Base-by-base conservation (phyloP, 2,797 vertebrate genomes). In the Carapus acus region DNA sequence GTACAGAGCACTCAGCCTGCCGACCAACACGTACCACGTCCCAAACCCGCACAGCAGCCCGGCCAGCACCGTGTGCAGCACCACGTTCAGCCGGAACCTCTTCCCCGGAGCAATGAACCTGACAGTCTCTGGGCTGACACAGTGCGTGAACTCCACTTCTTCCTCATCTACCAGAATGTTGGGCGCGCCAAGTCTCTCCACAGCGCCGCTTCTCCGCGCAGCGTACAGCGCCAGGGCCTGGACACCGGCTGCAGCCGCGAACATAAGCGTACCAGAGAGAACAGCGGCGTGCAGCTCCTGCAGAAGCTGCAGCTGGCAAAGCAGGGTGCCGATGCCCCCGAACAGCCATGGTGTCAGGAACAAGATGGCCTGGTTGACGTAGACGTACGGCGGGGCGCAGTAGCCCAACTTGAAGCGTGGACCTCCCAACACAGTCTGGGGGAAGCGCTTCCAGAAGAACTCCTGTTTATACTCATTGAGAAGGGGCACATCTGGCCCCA, bases 381-480 rank as follows among this genome's bases (percentile, higher is more conserved):
- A 99, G 51, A 98, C 65, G 29, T 97, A 99, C 1, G 90, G 87
- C 54, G 95, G 95, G 36, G 93, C 96, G 49, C 92, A 91, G 67
- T 93, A 95, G 81, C 96, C 94, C 79, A 99, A 83, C 82, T 88
- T 98, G 77, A 99, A 87, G 48, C 90, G 89, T 22, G 88, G 91
- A 49, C 95, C 96, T 73, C 96, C 96, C 74, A 99, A 89, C 55
- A 97, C 46, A 1, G 94, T 99, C 84, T 97, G 96, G 27, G 93
- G 92, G 81, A 99, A 95, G 49, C 96, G 93, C 85, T 96, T 99
- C 91, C 96, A 90, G 83, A 98, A 93, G 88, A 99, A 99, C 85
- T 97, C 93, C 85, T 97, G 93, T 52, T 99, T 99, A 87, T 97
- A 97, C 71, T 96, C 91, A 55, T 98, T 98, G 79, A 99, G 92